Percentiles rank a stretch among this genome's conserved stretches.
phyloP scores from a whole-genome alignment of 2,888 invertebrate species.

The Heliconius sara region DNA sequence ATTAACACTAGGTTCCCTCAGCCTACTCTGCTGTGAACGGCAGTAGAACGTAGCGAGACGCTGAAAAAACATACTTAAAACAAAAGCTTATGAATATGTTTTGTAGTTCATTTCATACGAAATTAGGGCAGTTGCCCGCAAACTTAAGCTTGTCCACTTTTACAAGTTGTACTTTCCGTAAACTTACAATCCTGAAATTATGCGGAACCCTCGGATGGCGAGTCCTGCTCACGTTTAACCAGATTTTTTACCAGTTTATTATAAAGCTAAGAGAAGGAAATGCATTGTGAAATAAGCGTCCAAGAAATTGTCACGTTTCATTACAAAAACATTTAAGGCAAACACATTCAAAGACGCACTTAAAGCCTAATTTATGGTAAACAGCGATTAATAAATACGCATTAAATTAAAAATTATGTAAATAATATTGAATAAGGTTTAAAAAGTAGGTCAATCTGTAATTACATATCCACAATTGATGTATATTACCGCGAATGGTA shows the following conservation, averaged over 20 bases:
- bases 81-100: no score
- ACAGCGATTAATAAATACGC: background rate
- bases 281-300: slow-evolving; percentile 3
- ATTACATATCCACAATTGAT: slow-evolving; percentile 13
- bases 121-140: no score
- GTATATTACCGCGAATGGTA: slow-evolving; percentile 11
- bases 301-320: slow-evolving; percentile 2
- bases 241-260: background rate
- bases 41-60: no score
- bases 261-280: background rate
- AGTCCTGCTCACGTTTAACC: no score
- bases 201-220: no score
- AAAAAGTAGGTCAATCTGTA: slow-evolving; percentile 31
- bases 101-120: no score
- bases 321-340: background rate
- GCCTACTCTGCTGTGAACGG: no score
- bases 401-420: slow-evolving; percentile 7
- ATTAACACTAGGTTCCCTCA: no score
- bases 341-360: background rate
- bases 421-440: slow-evolving; percentile 1
- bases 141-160: no score
- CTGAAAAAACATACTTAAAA: no score
- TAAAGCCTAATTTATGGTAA: slow-evolving; percentile 4
- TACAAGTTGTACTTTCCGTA: no score
- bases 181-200: no score